Evolutionary conservation across 2,888 invertebrate genomes (phyloP), one percentile per base, ranked within the genome.

Genomic region (Sphaerophoria rueppellii): DNA sequence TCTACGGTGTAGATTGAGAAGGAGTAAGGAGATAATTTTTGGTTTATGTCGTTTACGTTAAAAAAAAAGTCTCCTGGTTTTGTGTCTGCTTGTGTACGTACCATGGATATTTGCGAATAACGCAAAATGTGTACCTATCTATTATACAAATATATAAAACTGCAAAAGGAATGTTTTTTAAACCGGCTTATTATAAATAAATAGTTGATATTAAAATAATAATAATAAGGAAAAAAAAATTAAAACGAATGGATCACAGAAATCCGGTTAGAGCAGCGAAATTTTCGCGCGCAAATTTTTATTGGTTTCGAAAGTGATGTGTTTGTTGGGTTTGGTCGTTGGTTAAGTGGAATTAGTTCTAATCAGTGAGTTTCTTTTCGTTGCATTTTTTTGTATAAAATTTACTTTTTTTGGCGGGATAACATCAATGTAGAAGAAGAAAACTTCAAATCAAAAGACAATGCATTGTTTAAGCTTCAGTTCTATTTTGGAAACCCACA

Each of bases 171-270:
- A 72, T 58, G 57, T 61, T 57, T 82, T 70, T 43, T 24, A 24
- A 24, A 82, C 82, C 78, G 82, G 82, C 77, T 74, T 73, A 54
- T 52, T 69, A 67, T 69, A 72, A 78, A 70, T 75, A 60, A 79
- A 75, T 60, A 35, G n/a, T 52, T 61, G 43, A 52, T 43, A 63
- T 6, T 63, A 71, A 71, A 40, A 65, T 24, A 24, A 24, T 24
- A 2, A 24, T 24, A 50, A 14, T 14, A 55, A 24, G 5, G 69
- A 65, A 63, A 61, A 69, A 55, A 48, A 65, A 24, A 9, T 32
- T 9, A 16, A 57, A 6, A 11, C 11, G 14, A 12, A 37, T 12
- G 32, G 71, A 50, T 40, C n/a, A 34, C 37, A 52, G 32, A 48
- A 69, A 32, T 61, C 54, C 16, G 48, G 55, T 35, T 61, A 37